Evolutionary conservation across 2,888 invertebrate species (phyloP).

Genomic region (Plagiodera versicolora): DNA sequence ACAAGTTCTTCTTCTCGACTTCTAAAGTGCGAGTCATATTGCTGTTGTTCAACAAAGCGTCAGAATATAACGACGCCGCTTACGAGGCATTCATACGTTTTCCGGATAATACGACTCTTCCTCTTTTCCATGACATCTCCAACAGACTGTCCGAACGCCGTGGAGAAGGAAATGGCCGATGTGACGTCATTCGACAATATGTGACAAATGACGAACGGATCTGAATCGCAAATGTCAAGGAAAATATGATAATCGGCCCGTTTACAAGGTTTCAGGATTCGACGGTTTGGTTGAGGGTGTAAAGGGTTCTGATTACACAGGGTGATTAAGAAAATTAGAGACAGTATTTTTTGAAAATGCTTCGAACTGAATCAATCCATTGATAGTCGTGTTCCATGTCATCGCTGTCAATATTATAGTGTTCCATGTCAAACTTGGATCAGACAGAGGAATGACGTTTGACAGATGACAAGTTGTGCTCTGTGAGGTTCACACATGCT

Average conservation of each 20-base stretch:
- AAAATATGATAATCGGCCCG: neutral
- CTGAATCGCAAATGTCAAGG: constrained; percentile 9
- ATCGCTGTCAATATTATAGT: no score
- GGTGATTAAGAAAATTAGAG: no score
- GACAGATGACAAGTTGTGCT: no score
- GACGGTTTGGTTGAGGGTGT: neutral
- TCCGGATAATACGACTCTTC: constrained; percentile 10
- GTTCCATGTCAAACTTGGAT: no score
- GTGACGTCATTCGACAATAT: constrained; percentile 21
- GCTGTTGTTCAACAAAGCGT: constrained; percentile 25
- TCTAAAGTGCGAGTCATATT: constrained; percentile 21
- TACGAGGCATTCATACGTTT: constrained; percentile 23
- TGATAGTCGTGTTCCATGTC: no score
- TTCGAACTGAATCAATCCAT: no score
- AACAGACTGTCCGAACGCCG: neutral
- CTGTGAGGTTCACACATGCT: no score
- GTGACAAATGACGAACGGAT: constrained; percentile 25
- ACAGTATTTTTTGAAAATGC: no score
- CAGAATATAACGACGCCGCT: constrained; percentile 24
- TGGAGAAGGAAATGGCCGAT: constrained; percentile 14
- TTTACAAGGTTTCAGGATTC: neutral
- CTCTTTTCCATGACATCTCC: neutral
- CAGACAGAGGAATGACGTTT: no score
- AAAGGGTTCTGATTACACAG: neutral
- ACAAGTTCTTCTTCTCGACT: neutral